A percentile compares a stretch with the other conserved stretches of the same genome.
These are phyloP conservation scores for Rotaria socialis DNA, from an alignment of 2,888 invertebrate genomes.

Conservation along the genomic window DNA sequence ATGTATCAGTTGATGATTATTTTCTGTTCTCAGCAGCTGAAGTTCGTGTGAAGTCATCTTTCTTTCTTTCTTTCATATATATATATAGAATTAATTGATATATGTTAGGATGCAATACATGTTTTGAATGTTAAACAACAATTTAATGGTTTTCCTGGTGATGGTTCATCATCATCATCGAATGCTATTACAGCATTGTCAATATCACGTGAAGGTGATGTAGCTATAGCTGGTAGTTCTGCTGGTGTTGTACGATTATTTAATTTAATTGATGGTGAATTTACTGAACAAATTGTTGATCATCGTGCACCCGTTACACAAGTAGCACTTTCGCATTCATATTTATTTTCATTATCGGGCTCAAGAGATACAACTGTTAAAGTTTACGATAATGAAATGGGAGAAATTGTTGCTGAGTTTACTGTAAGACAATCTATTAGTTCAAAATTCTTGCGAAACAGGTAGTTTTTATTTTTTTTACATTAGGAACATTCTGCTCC, in stretches of 20 bases:
- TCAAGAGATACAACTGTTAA: conserved; percentile 76
- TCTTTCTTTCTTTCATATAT: too few species aligned
- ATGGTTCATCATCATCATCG: background rate
- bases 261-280: conserved; percentile 76
- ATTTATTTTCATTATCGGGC: conserved; percentile 74
- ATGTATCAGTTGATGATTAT: conserved; percentile 50
- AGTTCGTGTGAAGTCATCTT: conserved; percentile 47
- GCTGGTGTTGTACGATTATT: conserved; percentile 72
- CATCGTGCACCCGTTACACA: conserved; percentile 68
- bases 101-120: conserved; percentile 42
- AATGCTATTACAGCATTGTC: conserved; percentile 62
- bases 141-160: conserved; percentile 9
- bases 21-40: conserved; percentile 51
- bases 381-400: conserved; percentile 77
- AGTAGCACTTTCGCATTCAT: conserved; percentile 76
- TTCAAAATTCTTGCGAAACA: background rate
- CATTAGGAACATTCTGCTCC: conserved; percentile 71
- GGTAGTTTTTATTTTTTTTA: background rate
- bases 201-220: conserved; percentile 75
- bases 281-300: conserved; percentile 67
- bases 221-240: conserved; percentile 67
- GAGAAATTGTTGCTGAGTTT: conserved; percentile 63
- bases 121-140: conserved; percentile 45
- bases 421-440: conserved; percentile 47
- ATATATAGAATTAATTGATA: background rate